A percentile compares a stretch with the other conserved stretches of the same genome.
These are phyloP conservation scores for Luehdorfia chinensis DNA, from an alignment of 1,140 invertebrate species.

Conservation along the genomic window DNA sequence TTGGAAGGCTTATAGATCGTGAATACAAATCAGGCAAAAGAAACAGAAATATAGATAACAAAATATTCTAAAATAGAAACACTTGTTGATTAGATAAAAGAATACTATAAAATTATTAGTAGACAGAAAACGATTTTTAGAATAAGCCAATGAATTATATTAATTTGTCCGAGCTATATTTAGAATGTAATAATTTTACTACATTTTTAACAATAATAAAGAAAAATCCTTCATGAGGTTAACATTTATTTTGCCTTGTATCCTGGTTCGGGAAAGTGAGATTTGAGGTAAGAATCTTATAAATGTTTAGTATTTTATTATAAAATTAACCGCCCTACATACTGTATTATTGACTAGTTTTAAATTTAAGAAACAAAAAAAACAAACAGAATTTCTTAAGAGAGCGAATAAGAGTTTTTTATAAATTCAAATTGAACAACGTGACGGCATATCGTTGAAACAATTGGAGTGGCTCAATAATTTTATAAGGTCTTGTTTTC, in stretches of 20 bases:
- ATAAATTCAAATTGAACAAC: no score
- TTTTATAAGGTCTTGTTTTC: no score
- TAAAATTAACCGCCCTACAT: background rate
- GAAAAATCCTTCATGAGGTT: slow-evolving; percentile 14
- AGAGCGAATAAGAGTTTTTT: no score
- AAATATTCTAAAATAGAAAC: background rate
- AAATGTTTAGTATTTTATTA: slow-evolving; percentile 2
- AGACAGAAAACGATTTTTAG: slow-evolving; percentile 1
- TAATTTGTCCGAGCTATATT: no score
- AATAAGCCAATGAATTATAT: slow-evolving; percentile 4
- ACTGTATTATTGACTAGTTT: no score
- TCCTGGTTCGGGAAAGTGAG: slow-evolving; percentile 15
- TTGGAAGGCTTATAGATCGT: slow-evolving; percentile 13
- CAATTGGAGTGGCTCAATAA: no score
- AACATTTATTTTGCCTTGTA: slow-evolving; percentile 18
- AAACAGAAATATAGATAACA: slow-evolving; percentile 9
- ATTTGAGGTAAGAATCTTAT: slow-evolving; percentile 7
- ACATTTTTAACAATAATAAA: slow-evolving; percentile 13
- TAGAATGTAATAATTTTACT: slow-evolving; percentile 8
- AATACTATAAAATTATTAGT: no score
- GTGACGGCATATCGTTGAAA: no score
- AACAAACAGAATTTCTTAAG: no score
- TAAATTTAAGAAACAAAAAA: no score
- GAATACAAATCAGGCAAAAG: slow-evolving; percentile 10
- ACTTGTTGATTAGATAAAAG: slow-evolving; percentile 4